Conservation (phyloP, 2,888 invertebrate species). For the Rhamphomyia laevipes region DNA sequence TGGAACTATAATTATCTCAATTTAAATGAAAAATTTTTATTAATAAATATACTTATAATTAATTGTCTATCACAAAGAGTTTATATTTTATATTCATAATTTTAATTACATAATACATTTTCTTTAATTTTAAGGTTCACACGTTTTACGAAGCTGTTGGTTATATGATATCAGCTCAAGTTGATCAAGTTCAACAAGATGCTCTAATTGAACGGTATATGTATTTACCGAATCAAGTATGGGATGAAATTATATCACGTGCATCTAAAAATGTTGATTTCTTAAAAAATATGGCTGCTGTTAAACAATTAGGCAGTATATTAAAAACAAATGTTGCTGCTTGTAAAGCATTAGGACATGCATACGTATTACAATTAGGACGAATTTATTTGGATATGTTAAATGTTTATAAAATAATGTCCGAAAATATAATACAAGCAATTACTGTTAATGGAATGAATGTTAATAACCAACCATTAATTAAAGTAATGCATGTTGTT, state of each 20-base stretch:
- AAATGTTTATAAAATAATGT: conserved; percentile 97
- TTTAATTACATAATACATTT: neutral
- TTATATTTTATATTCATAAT: too few relatives aligned
- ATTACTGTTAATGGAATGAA: conserved; percentile 89
- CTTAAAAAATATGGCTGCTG: conserved; percentile 89
- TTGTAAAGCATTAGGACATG: conserved; percentile 95
- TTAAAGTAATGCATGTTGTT: conserved; percentile 96
- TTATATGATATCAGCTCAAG: conserved; percentile 95
- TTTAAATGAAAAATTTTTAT: too few relatives aligned
- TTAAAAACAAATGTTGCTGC: conserved; percentile 98
- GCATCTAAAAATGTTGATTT: conserved; percentile 96
- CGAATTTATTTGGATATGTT: conserved; percentile 98
- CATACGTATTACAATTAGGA: conserved; percentile 89
- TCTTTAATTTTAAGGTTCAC: conserved; percentile 42
- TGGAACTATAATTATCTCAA: too few relatives aligned
- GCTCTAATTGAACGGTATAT: conserved; percentile 94
- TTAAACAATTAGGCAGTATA: conserved; percentile 94
- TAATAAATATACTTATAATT: too few relatives aligned
- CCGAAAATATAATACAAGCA: conserved; percentile 87
- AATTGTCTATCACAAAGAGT: too few relatives aligned
- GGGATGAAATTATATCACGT: conserved; percentile 97
- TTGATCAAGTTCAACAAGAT: conserved; percentile 83
- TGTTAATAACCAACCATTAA: conserved; percentile 95
- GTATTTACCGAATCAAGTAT: conserved; percentile 91
- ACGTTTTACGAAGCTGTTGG: conserved; percentile 99